These are phyloP conservation scores for Mormyrus iriodes DNA, from an alignment of 2,113 vertebrate genomes.

Conservation along the genomic window DNA sequence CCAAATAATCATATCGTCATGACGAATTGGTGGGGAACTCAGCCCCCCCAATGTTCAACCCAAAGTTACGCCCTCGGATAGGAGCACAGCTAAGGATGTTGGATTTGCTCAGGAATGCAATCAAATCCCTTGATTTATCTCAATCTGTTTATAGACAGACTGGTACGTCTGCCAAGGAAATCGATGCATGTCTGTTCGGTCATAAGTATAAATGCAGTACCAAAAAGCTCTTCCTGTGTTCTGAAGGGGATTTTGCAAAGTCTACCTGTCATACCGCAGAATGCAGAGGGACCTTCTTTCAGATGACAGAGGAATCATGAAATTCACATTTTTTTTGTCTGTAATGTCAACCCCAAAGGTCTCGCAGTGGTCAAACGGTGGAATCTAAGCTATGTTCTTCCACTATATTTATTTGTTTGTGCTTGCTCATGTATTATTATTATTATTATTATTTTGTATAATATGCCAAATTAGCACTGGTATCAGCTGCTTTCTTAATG, in stretches of 20 bases:
- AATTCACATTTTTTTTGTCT: slow-evolving; percentile 41
- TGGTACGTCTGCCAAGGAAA: not conserved
- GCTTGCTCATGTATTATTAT: not conserved
- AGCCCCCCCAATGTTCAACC: not conserved
- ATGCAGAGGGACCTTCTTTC: slow-evolving; percentile 21
- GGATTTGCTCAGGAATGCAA: not conserved
- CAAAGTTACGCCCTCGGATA: not conserved
- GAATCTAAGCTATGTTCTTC: slow-evolving; percentile 32
- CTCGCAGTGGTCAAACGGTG: not conserved
- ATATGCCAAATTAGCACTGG: not conserved
- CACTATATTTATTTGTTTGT: not conserved
- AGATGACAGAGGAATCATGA: slow-evolving; percentile 42
- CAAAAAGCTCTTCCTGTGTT: slow-evolving; percentile 12
- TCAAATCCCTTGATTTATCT: not conserved
- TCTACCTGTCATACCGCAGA: not conserved
- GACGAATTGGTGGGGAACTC: not conserved
- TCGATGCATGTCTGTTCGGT: slow-evolving; percentile 19
- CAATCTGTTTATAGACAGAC: not conserved
- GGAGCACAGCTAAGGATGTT: not conserved
- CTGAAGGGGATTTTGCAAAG: not conserved
- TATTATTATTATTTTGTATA: not conserved
- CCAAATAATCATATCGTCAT: not conserved
- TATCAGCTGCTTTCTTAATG: no score
- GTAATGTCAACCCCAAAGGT: slow-evolving; percentile 39
- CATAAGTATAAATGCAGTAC: slow-evolving; percentile 35